Percentiles rank a stretch among this genome's conserved stretches.
phyloP scores from a whole-genome alignment of 2,888 invertebrate species.

The Holacanthella duospinosa region DNA sequence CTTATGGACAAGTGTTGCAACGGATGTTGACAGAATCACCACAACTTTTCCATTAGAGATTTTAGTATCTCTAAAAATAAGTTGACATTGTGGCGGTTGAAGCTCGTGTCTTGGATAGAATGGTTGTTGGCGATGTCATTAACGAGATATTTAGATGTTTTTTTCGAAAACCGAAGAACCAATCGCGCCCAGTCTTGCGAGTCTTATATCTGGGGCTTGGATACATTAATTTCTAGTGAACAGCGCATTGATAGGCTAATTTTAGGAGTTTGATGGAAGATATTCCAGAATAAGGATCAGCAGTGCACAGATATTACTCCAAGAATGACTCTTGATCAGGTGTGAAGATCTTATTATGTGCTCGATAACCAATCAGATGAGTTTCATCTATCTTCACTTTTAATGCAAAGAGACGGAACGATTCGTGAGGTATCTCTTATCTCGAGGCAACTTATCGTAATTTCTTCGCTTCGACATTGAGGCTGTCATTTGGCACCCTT shows the following conservation, averaged over 20 bases:
- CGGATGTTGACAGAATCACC: slow-evolving; percentile 41
- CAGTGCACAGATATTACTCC: neutral
- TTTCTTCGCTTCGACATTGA: neutral
- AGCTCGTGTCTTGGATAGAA: neutral
- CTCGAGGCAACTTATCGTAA: neutral
- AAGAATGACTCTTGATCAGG: neutral
- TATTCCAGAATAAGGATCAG: neutral
- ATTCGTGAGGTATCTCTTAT: neutral
- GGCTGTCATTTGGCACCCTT: neutral
- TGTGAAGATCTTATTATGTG: neutral
- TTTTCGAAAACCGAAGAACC: slow-evolving; percentile 4
- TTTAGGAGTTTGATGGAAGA: neutral
- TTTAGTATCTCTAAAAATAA: too few species aligned
- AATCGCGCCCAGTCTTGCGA: neutral
- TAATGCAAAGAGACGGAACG: neutral
- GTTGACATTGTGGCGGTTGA: too few species aligned
- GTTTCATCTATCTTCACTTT: neutral
- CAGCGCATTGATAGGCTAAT: neutral
- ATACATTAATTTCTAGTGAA: neutral
- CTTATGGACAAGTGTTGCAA: slow-evolving; percentile 41
- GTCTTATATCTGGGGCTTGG: neutral
- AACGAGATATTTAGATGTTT: neutral
- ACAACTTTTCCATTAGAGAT: slow-evolving; percentile 1
- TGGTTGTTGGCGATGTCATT: neutral
- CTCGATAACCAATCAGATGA: neutral